Base-by-base conservation (phyloP, 2,888 invertebrate genomes). In the Lymantria dispar region DNA sequence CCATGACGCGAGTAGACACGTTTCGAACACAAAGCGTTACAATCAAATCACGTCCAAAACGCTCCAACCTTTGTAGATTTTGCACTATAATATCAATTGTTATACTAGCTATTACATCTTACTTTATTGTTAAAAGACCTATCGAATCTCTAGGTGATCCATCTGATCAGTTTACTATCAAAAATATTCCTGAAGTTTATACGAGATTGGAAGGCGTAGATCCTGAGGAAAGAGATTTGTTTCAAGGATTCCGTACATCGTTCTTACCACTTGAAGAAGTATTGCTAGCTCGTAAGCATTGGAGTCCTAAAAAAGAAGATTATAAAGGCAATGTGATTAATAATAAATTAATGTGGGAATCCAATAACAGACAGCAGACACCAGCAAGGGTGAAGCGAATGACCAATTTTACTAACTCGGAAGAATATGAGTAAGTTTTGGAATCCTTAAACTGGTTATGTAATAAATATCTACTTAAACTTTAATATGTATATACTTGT, bases 201-300 rank as follows among this genome's bases (percentile, higher is more conserved):
- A 83, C 80, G 1, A 78, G 74, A 31, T 73, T 86, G 33, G 92
- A 92, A 64, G 69, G 73, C 9, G 70, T 83, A 2, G 85, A 93
- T 60, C 81, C 92, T 12, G 93, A 94, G 50, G 93, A 94, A 52
- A 83, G 93, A 47, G 92, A 93, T 43, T 83, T 94, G 0, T 91
- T 94, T 69, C 88, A 92, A 60, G 94, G 94, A 57, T 92, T 93
- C 47, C 91, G 92, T 43, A 94, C 94, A 0, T 94, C 94, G 12
- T 95, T 93, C 64, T 76, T 94, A 40, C 94, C 94, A 0, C 80
- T 84, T 0, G 92, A 92, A 48, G 90, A 91, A 42, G 80, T 92
- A 40, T 78, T 88, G 40, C 75, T 93, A 36, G 90, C 92, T 36
- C 74, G 72, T 12, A 70, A 59, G 12, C 50, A 76, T 47, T 60